Conservation (phyloP, 2,797 vertebrate species). For the Pyrocephalus nanus region DNA sequence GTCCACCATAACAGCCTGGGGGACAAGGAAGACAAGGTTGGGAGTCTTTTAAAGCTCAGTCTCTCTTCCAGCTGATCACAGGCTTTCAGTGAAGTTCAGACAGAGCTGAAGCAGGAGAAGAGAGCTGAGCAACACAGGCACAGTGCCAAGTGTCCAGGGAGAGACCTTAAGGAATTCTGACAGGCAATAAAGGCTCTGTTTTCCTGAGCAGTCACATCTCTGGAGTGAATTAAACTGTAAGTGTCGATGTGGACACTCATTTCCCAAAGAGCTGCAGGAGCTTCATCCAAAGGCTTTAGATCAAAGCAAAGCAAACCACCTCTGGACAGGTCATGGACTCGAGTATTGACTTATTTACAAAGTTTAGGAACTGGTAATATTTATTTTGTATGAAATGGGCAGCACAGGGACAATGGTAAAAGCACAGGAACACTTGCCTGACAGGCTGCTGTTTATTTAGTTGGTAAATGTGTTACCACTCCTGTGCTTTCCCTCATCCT, state of each 20-base stretch:
- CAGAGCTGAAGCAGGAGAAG: not conserved
- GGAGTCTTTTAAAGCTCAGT: not conserved
- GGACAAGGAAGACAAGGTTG: not conserved
- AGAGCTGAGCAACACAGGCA: not conserved
- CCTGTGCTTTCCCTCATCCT: not conserved
- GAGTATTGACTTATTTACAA: not conserved
- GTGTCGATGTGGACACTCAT: not conserved
- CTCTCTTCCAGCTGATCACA: not conserved
- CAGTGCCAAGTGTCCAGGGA: not conserved
- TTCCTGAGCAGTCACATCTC: not conserved
- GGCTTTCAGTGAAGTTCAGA: not conserved
- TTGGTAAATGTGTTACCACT: not conserved
- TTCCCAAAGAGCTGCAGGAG: not conserved
- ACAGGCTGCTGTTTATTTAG: not conserved
- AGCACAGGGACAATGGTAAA: not conserved
- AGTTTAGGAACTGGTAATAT: not conserved
- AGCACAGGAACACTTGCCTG: not conserved
- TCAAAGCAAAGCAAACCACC: not conserved
- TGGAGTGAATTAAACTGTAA: not conserved
- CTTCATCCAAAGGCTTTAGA: not conserved
- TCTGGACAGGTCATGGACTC: not conserved
- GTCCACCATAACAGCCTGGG: not conserved
- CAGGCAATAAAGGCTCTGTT: not conserved
- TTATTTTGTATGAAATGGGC: not conserved
- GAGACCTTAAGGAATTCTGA: not conserved